Evolutionary conservation across 1,140 invertebrate genomes (phyloP), one percentile per base, ranked within the genome.

Genomic region (Caenorhabditis tropicalis): DNA sequence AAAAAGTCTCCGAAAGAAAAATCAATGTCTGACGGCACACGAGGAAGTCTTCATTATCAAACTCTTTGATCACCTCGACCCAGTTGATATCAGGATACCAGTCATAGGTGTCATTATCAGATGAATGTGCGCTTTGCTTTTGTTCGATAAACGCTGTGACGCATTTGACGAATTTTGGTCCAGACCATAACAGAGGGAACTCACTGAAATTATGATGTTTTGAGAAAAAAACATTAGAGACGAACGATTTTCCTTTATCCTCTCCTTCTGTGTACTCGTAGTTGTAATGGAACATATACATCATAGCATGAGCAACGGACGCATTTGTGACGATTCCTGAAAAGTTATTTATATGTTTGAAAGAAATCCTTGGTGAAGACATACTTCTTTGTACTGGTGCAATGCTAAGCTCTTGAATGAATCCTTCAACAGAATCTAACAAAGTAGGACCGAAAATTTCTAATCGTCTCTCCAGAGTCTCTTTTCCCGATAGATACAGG

Each of bases 71-170:
- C 15, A 74, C 65, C 43, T 74, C 65, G 36, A 43, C 21, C 65
- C 65, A 74, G n/a, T 74, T 24, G n/a, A 74, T 74, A 27, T 43
- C n/a, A 12, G 65, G 65, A 74, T 43, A 74, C 65, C 65, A 74
- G 43, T 74, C 65, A 12, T 21, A 46, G n/a, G 36, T 10, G 43
- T 43, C 65, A 3, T 43, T 21, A 9, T 43, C 15, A 6, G 2
- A 7, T 43, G 12, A 19, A 10, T 2, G 12, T 12, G n/a, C 65
- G 9, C 16, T 21, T 74, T 74, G 65, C 9, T 74, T 31, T 24
- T 74, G 29, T 31, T 74, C 36, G 9, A 74, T 31, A 15, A 36
- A 74, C 33, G 9, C 3, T 7, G 15, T 74, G 2, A 74, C n/a
- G 24, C 65, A 33, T 10, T 9, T n/a, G 2, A 74, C 36, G 29